Base-by-base conservation (phyloP, 2,888 invertebrate genomes). In the Zygaena filipendulae region DNA sequence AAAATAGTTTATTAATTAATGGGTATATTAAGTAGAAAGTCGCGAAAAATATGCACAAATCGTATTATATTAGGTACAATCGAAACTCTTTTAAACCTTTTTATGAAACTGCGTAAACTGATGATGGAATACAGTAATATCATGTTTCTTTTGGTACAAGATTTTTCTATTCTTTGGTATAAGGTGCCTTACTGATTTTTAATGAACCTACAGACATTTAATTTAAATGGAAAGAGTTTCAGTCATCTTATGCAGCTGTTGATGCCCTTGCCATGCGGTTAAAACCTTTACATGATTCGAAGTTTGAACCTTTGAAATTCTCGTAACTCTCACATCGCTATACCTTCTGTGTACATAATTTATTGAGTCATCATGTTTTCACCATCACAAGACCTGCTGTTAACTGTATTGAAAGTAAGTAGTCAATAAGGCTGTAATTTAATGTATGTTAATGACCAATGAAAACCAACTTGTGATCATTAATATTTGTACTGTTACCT, bases 391-490 rank as follows among this genome's bases (percentile, higher is more conserved):
- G 77, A 70, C 74, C 74, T 71, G 51, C 70, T 75, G 75, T 75
- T 77, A 71, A 56, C 42, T 67, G 77, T 72, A 72, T 69, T 56
- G 55, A 57, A 60, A 58, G 59, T 71, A 74, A 58, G 59, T 71
- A 74, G 70, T 51, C 4, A 47, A 43, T 77, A 77, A 79, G 79
- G 54, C 49, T 70, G 59, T 77, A 77, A 68, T 72, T 63, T 77
- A 79, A 77, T 64, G 74, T 79, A 77, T 75, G 75, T 79, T 81
- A 80, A 79, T 81, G 81, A 81, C 81, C 81, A 81, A 81, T 81
- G 81, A 81, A 81, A 80, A 81, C 81, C 80, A 77, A 80, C 79
- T 80, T 81, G 81, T 81, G 81, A 81, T 81, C 81, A 81, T 77
- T 79, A 79, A 81, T 80, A 81, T 81, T 81, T 81, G 81, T 81